Base-by-base conservation (phyloP, 2,797 vertebrate species). In the Poecilia wingei region DNA sequence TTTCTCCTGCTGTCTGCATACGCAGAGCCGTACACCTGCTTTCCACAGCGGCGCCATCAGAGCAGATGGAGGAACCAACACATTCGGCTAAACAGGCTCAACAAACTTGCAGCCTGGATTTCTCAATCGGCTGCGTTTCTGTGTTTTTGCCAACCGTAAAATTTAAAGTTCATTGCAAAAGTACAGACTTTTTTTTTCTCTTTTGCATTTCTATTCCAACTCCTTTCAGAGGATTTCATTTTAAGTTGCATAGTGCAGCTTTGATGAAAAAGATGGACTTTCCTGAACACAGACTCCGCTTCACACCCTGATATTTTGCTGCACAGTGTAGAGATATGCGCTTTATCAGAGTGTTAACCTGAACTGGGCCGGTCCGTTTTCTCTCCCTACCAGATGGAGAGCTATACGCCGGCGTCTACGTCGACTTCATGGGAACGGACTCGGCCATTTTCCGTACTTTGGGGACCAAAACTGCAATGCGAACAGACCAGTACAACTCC, bases 361-460 rank as follows among this genome's bases (percentile, higher is more conserved):
- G 14, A 89, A 80, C 61, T 77, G 13, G 82, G 68, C 59, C 79
- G 12, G 80, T 64, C 66, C 80, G 66, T 89, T 86, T 84, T 88
- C 75, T 86, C 78, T 89, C 77, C 77, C 84, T 86, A 79, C 82
- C 95, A 99, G 98, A 99, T 81, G 98, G 98, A 83, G 98, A 99
- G 83, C 97, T 99, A 71, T 99, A 99, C 0, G 97, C 98, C 0
- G 98, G 98, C 0, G 98, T 99, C 83, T 99, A 99, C 90, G 97
- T 99, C 0, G 98, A 99, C 91, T 99, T 99, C 93, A 99, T 99
- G 98, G 98, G 98, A 93, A 99, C 98, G 0, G 98, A 99, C 0
- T 98, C 98, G 0, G 98, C 98, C 89, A 97, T 99, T 92, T 99
- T 99, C 94, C 96, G 98, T 77, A 99, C 98, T 10, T 95, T 99